Percentiles rank a stretch among this genome's conserved stretches.
phyloP scores from a whole-genome alignment of 2,888 invertebrate genomes.

The Anorthoa munda region DNA sequence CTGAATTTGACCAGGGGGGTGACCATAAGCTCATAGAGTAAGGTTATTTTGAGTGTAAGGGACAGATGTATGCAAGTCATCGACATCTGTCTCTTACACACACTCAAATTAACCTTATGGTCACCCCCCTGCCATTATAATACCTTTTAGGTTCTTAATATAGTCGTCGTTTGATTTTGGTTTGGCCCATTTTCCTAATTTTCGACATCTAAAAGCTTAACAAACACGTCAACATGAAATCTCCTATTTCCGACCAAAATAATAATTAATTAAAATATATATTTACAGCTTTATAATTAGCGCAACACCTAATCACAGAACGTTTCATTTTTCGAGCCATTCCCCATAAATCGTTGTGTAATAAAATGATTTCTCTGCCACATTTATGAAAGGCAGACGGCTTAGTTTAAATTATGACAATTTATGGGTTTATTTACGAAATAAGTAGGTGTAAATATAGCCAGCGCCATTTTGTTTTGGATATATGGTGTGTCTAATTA shows the following conservation, averaged over 20 bases:
- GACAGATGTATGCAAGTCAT: no score
- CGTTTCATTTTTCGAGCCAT: constrained; percentile 24
- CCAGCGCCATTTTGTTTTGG: constrained; percentile 49
- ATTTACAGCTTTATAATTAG: constrained; percentile 53
- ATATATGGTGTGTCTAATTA: constrained; percentile 40
- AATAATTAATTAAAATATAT: constrained; percentile 41
- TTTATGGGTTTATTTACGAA: constrained; percentile 61
- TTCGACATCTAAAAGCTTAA: not conserved
- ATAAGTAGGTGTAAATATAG: constrained; percentile 54
- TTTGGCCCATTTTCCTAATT: no score
- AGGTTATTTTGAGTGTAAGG: no score
- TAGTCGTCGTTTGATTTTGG: no score
- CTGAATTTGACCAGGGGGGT: no score
- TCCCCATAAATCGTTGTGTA: constrained; percentile 48
- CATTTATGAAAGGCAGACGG: constrained; percentile 43
- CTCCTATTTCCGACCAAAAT: constrained; percentile 2
- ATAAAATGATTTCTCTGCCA: constrained; percentile 49
- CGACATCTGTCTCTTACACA: no score
- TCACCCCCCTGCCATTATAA: no score
- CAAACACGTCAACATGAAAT: constrained; percentile 9
- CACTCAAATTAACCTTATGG: no score
- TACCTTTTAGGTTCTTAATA: no score
- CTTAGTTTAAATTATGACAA: constrained; percentile 59
- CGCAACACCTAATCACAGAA: constrained; percentile 37
- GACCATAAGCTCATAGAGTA: no score